Percentiles rank a stretch among this genome's conserved stretches.
These are phyloP conservation scores for Nibea albiflora DNA, from an alignment of 2,113 vertebrate species.

Conservation along the genomic window DNA sequence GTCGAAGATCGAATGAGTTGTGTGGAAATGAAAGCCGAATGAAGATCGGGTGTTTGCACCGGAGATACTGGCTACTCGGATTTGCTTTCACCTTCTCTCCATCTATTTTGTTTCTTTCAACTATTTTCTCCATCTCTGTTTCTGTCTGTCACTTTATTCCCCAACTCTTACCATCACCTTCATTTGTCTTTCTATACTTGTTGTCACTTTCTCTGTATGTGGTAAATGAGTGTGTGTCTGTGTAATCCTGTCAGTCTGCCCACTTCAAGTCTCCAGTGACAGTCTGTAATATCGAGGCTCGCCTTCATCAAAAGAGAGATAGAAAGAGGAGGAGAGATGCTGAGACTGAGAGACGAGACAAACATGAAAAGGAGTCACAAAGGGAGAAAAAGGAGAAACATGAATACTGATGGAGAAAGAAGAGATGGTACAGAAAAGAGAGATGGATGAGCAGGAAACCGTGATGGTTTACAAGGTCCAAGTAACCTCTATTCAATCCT, in stretches of 20 bases:
- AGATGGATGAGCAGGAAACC: background rate
- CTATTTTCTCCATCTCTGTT: background rate
- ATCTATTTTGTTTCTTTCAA: background rate
- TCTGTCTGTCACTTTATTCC: background rate
- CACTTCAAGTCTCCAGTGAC: conserved; percentile 31
- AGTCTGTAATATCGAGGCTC: conserved; percentile 34
- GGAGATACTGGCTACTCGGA: background rate
- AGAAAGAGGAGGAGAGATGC: conserved; percentile 18
- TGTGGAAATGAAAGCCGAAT: background rate
- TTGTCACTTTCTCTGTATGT: conserved; percentile 1
- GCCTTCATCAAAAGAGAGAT: conserved; percentile 38
- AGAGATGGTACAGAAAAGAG: background rate
- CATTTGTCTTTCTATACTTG: conserved; percentile 43
- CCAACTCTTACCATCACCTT: conserved; percentile 28
- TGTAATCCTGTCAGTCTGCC: conserved; percentile 33
- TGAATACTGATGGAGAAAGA: background rate
- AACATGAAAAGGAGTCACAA: conserved; percentile 19
- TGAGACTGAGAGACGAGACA: conserved; percentile 31
- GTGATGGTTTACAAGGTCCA: conserved; percentile 9
- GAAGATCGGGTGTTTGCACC: background rate
- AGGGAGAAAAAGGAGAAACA: conserved; percentile 1
- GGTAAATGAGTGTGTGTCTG: background rate
- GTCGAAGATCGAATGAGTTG: background rate
- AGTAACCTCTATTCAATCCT: conserved; percentile 19
- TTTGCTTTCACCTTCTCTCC: background rate